Base-by-base conservation (phyloP, 2,113 vertebrate species). In the Callaeas wilsoni region DNA sequence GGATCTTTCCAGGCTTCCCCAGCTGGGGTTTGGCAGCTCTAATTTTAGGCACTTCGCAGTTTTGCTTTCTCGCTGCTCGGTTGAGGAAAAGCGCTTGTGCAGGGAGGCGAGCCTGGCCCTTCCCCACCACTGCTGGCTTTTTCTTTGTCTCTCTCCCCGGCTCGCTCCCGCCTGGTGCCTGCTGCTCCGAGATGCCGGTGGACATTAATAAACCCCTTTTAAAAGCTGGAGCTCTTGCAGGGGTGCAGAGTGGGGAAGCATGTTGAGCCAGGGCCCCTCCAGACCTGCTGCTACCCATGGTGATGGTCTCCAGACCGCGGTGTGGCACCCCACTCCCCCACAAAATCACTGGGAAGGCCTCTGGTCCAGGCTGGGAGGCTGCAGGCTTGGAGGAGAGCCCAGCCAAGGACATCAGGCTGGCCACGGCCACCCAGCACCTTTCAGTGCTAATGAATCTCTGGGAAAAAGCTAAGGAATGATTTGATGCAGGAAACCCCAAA, bases 1-100 rank as follows among this genome's bases (percentile, higher is more conserved):
- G 94, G 96, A 97, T 96, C 96, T 96, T 97, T 96, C 96, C 96
- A 96, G 96, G 90, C 94, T 95, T 96, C 93, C 96, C 90, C 96
- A 96, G 96, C 96, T 96, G 96, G 96, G 96, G 85, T 96, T 96
- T 96, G 92, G 94, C 93, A 96, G 96, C 90, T 95, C 94, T 97
- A 95, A 96, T 96, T 96, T 96, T 96, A 97, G 94, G 94, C 76
- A 75, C 92, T 94, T 96, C 90, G 84, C 96, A 95, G 93, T 95
- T 96, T 95, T 96, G 93, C 94, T 96, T 95, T 92, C 96, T 96
- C 30, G 55, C 91, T 18, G 6, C 87, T 95, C 12, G 18, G 71
- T 2, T 80, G 93, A 96, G 96, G 91, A 86, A 74, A 80, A 93
- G 93, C 23, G 56, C 90, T 65, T 90, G 83, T 95, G 92, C 75